Evolutionary conservation across 2,797 vertebrate species (phyloP).

Genomic region (Crypturellus tataupa): DNA sequence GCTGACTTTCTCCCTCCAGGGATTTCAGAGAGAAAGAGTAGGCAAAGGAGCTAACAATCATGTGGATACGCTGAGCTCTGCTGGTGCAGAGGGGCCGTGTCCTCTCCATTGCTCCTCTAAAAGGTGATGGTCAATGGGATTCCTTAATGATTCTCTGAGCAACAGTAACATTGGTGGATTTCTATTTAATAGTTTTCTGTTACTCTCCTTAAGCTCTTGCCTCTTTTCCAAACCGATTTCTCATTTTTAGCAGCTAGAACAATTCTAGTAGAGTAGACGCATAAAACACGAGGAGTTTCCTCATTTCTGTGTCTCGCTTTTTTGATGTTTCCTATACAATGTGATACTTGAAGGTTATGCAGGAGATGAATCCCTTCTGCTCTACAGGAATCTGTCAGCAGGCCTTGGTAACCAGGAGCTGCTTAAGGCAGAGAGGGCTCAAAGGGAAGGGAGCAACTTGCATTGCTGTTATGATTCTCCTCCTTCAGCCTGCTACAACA

Average conservation of each 20-base stretch:
- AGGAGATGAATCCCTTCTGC: background rate
- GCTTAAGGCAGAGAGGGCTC: background rate
- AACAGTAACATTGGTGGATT: background rate
- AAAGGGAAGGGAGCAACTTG: background rate
- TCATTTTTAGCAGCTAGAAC: background rate
- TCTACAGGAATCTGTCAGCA: background rate
- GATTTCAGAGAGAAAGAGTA: background rate
- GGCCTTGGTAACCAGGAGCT: background rate
- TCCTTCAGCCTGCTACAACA: background rate
- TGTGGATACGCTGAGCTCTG: background rate
- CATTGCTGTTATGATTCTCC: accelerated
- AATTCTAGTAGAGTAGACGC: background rate
- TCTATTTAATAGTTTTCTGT: background rate
- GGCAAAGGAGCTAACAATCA: background rate
- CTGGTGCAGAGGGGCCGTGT: background rate
- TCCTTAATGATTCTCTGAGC: background rate
- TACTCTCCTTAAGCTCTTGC: background rate
- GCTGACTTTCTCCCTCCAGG: background rate
- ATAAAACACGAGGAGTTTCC: background rate
- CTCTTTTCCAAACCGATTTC: background rate
- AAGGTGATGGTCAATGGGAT: background rate
- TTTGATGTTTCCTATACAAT: background rate
- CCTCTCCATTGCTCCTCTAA: background rate
- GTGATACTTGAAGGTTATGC: background rate
- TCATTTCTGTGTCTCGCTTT: background rate